Percentiles rank a stretch among this genome's conserved stretches.
Conservation (phyloP, 2,797 vertebrate species). For the Molossus alvarezi region DNA sequence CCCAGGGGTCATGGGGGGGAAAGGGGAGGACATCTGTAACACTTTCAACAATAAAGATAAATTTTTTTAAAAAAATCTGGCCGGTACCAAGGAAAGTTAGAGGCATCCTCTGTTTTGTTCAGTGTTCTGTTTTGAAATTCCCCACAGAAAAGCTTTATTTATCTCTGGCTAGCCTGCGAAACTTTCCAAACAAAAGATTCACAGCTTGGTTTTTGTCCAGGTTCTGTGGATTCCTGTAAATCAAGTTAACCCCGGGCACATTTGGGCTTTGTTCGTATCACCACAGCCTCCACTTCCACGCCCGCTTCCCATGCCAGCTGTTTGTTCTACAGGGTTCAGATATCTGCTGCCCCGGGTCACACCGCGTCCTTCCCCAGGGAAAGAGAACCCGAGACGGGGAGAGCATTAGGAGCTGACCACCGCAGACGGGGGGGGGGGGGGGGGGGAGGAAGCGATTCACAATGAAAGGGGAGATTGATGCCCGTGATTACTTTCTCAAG, state of each 20-base stretch:
- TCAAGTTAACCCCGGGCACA: constrained; percentile 23
- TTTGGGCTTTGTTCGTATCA: constrained; percentile 68
- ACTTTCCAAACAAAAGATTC: constrained; percentile 73
- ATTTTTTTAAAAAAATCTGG: not conserved
- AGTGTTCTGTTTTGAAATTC: constrained; percentile 71
- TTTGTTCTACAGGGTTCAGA: constrained; percentile 1
- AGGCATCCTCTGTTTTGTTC: not conserved
- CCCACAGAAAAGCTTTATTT: constrained; percentile 56
- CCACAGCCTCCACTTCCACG: constrained; percentile 63
- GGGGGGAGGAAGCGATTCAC: not conserved
- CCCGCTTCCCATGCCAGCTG: constrained; percentile 4
- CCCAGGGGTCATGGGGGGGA: not conserved
- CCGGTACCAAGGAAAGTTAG: constrained; percentile 40
- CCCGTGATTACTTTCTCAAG: constrained; percentile 19
- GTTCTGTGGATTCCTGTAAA: constrained; percentile 75
- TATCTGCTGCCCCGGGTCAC: not conserved
- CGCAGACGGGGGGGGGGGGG: not conserved
- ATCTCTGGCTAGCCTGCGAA: constrained; percentile 50
- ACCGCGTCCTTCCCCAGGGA: not conserved
- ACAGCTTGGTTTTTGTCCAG: constrained; percentile 65
- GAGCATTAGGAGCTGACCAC: constrained; percentile 21
- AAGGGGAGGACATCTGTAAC: no score
- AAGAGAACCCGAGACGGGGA: not conserved
- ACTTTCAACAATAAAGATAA: no score
- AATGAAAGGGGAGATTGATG: not conserved